Evolutionary conservation across 2,888 invertebrate species (phyloP).

Genomic region (Hymenopus coronatus): DNA sequence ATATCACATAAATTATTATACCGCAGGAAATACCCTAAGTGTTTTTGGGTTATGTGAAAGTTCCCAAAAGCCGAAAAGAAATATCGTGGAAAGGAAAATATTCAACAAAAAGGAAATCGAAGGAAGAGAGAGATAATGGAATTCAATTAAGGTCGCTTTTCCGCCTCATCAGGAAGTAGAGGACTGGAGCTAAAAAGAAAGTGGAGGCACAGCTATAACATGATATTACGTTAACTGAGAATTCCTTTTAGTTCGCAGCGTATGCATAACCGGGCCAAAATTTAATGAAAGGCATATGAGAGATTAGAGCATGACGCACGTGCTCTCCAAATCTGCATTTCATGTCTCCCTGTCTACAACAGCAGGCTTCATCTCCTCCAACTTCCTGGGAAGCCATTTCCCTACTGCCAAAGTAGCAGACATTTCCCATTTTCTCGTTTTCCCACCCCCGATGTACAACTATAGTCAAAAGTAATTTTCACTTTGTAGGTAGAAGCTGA

Average conservation of each 20-base stretch:
- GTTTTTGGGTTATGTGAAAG: not conserved
- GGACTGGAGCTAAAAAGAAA: not conserved
- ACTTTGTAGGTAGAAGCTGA: not conserved
- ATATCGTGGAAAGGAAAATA: not conserved
- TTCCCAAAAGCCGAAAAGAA: not conserved
- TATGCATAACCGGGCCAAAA: not conserved
- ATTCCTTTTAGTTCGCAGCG: not conserved
- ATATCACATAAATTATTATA: not conserved
- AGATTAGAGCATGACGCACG: not conserved
- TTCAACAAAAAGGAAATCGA: not conserved
- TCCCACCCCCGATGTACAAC: not conserved
- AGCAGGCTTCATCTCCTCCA: not conserved
- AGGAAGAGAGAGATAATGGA: not conserved
- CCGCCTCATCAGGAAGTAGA: not conserved
- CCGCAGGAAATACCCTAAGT: not conserved
- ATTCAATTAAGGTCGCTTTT: not conserved
- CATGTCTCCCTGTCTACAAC: not conserved
- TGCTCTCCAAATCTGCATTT: not conserved
- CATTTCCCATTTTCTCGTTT: not conserved
- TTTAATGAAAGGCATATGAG: not conserved
- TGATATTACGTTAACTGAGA: not conserved
- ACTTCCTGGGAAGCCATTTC: not conserved
- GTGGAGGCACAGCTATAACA: not conserved
- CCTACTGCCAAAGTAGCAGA: not conserved
- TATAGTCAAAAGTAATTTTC: not conserved